These are phyloP conservation scores for Chloropsis cyanopogon DNA, from an alignment of 2,113 vertebrate species.

Conservation along the genomic window DNA sequence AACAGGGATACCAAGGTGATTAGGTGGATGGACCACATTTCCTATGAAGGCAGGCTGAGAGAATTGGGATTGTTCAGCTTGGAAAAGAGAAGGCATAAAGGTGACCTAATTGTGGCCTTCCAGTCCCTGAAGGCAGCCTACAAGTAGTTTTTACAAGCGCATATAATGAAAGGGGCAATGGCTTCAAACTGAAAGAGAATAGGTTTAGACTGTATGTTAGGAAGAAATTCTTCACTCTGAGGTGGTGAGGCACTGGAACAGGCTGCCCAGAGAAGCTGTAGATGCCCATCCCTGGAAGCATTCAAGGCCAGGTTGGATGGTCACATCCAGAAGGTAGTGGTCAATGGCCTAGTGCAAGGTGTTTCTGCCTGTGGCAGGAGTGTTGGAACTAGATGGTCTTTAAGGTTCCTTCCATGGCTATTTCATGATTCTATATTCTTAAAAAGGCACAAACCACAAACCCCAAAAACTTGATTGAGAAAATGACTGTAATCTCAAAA, in stretches of 20 bases:
- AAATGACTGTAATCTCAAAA: background rate
- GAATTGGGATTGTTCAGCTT: background rate
- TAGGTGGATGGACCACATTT: background rate
- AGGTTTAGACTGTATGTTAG: background rate
- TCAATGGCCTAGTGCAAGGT: background rate
- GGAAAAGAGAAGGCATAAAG: background rate
- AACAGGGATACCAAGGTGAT: background rate
- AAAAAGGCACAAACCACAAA: background rate
- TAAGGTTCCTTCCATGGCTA: background rate
- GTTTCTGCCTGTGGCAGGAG: background rate
- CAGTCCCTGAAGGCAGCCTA: background rate
- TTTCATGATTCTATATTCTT: background rate
- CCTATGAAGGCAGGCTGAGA: background rate
- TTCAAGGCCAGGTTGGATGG: background rate
- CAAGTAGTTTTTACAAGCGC: background rate
- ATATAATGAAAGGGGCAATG: background rate
- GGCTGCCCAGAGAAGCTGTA: background rate
- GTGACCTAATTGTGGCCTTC: background rate
- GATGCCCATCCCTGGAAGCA: background rate
- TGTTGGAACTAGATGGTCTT: background rate
- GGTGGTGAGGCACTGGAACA: background rate
- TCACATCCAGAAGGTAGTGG: no score
- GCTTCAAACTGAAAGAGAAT: background rate
- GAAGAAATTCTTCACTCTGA: background rate
- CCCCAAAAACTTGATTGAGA: background rate